phyloP scores from a whole-genome alignment of 1,140 invertebrate genomes.

The Sitophilus oryzae region DNA sequence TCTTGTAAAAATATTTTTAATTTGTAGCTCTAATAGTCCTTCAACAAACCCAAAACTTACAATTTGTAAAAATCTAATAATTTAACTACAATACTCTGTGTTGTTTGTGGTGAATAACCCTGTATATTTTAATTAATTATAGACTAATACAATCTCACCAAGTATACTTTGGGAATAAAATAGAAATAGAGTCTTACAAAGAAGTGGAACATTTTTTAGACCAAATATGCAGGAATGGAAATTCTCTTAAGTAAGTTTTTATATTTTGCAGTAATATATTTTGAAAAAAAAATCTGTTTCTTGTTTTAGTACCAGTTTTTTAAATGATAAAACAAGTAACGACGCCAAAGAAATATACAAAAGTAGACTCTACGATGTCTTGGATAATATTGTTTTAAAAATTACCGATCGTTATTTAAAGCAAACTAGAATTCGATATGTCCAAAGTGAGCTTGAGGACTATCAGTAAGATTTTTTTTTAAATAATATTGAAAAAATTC shows the following conservation, averaged over 20 bases:
- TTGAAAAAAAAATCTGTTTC: no score
- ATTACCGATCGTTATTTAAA: constrained; percentile 16
- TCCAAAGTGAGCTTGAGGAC: constrained; percentile 12
- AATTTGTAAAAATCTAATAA: no score
- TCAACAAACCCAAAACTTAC: no score
- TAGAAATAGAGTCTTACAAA: constrained; percentile 22
- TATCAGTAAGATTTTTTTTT: constrained; percentile 10
- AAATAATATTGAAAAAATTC: constrained; percentile 1
- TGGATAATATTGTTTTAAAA: constrained; percentile 16
- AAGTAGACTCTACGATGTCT: constrained; percentile 4
- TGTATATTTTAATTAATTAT: constrained; percentile 1
- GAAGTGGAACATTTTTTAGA: constrained; percentile 19
- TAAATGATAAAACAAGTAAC: not conserved
- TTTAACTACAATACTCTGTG: no score
- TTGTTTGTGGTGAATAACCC: not conserved
- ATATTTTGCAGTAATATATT: no score
- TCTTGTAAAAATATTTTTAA: no score
- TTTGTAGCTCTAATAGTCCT: no score
- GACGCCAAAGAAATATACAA: constrained; percentile 6
- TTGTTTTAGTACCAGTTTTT: not conserved
- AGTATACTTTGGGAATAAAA: constrained; percentile 18
- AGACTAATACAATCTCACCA: constrained; percentile 26
- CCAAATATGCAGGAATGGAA: constrained; percentile 3
- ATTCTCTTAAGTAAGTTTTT: constrained; percentile 1
- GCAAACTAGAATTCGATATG: constrained; percentile 13